phyloP scores from a whole-genome alignment of 2,113 vertebrate genomes.

The Hydropotes inermis region DNA sequence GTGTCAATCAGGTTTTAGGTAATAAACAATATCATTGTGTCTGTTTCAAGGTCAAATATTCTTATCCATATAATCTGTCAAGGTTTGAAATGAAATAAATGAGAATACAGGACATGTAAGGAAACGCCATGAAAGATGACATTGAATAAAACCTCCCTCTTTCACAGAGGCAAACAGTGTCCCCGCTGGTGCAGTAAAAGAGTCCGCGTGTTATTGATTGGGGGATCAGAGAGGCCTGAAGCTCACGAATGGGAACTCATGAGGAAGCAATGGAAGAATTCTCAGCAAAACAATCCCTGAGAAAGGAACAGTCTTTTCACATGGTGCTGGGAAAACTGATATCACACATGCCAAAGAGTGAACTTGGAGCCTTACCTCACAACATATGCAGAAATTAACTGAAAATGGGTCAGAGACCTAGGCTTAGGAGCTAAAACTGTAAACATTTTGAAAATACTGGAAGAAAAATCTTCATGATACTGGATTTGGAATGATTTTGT shows the following conservation, averaged over 20 bases:
- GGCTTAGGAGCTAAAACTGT: background rate
- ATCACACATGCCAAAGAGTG: background rate
- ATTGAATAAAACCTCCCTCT: no score
- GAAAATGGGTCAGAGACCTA: background rate
- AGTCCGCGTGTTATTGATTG: background rate
- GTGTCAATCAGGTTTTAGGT: background rate
- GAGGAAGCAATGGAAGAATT: background rate
- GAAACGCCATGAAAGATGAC: background rate
- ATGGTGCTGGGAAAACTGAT: background rate
- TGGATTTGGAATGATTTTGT: background rate
- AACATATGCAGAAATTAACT: background rate
- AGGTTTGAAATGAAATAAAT: background rate
- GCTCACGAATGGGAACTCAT: background rate
- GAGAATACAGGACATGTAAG: background rate
- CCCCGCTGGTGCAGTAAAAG: background rate
- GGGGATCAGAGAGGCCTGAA: background rate
- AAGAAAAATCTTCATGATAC: background rate
- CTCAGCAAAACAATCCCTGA: background rate
- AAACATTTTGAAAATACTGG: background rate
- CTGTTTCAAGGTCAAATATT: background rate
- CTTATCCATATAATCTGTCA: background rate
- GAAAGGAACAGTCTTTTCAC: background rate
- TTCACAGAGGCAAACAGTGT: background rate
- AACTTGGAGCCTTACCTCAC: background rate
- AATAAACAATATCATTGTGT: background rate